phyloP scores from a whole-genome alignment of 2,888 invertebrate species.

The Alcis repandata region DNA sequence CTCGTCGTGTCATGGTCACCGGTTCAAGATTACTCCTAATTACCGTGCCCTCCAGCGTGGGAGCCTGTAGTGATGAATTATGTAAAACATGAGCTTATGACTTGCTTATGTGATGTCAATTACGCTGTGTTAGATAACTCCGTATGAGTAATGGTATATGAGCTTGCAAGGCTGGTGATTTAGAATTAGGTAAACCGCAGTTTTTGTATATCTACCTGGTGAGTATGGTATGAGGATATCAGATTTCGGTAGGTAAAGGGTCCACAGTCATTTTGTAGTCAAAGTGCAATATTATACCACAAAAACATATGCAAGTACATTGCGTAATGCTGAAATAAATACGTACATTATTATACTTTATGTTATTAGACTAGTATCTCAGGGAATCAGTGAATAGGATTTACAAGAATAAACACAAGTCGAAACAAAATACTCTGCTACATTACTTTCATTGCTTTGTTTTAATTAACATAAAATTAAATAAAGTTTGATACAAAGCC shows the following conservation, averaged over 20 bases:
- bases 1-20: conserved; percentile 33
- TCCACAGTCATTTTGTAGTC: too few species aligned
- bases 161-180: conserved; percentile 15
- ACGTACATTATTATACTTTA: too few species aligned
- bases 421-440: too few species aligned
- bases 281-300: too few species aligned
- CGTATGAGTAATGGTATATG: conserved; percentile 23
- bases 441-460: too few species aligned
- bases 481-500: too few species aligned
- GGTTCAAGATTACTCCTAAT: conserved; percentile 33
- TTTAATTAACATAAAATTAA: too few species aligned
- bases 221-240: background rate
- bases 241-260: background rate
- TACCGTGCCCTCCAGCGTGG: conserved; percentile 20
- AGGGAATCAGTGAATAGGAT: too few species aligned
- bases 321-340: too few species aligned
- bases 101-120: conserved; percentile 23
- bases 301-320: too few species aligned
- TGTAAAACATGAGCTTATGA: conserved; percentile 25
- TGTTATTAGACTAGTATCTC: too few species aligned
- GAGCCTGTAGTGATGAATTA: conserved; percentile 25
- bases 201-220: background rate
- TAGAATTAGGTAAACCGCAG: background rate
- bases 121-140: conserved; percentile 26
- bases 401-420: too few species aligned